phyloP scores from a whole-genome alignment of 2,888 invertebrate genomes.

The Pandemis heparana region DNA sequence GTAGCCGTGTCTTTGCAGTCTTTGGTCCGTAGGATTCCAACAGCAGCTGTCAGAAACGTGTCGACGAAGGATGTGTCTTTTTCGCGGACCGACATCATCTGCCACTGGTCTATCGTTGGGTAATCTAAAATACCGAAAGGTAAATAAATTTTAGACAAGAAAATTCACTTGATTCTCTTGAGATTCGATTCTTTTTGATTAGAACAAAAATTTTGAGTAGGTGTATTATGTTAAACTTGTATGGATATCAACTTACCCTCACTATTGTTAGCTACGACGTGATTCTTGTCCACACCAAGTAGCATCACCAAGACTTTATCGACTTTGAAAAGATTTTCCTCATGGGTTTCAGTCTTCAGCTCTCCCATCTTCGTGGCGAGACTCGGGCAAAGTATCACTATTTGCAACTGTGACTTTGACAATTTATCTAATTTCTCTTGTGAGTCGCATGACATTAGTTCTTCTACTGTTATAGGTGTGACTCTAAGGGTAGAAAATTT shows the following conservation, averaged over 20 bases:
- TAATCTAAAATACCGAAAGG: conserved; percentile 78
- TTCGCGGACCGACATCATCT: conserved; percentile 91
- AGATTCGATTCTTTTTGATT: not conserved
- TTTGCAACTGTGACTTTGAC: conserved; percentile 90
- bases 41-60: conserved; percentile 93
- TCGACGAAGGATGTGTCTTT: conserved; percentile 94
- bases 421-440: conserved; percentile 83
- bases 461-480: conserved; percentile 90
- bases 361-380: conserved; percentile 87
- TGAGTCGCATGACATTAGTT: conserved; percentile 83
- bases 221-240: too few relatives aligned
- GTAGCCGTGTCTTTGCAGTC: conserved; percentile 84
- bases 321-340: conserved; percentile 87
- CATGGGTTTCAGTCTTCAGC: conserved; percentile 80
- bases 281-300: conserved; percentile 91
- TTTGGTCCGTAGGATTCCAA: conserved; percentile 89
- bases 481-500: conserved; percentile 83
- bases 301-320: conserved; percentile 93
- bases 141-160: not conserved
- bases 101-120: conserved; percentile 92
- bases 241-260: conserved; percentile 78
- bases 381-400: conserved; percentile 92
- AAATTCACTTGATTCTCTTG: too few relatives aligned
- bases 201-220: not conserved
- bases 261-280: conserved; percentile 89